These are phyloP conservation scores for Aphyosemion australe DNA, from an alignment of 2,113 vertebrate species.

Conservation along the genomic window DNA sequence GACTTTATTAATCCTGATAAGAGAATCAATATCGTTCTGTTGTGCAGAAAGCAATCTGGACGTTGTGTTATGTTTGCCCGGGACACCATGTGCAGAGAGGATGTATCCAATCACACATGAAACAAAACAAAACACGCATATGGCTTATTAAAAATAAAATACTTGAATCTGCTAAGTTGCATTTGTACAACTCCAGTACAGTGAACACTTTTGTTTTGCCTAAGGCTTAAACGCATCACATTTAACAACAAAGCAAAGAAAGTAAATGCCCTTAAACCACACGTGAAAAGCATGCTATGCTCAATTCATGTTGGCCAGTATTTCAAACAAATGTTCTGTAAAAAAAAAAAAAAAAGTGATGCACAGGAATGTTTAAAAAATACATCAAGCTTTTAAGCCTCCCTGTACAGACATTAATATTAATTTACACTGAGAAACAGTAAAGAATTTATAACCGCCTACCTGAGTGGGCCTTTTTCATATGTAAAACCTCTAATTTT, in stretches of 20 bases:
- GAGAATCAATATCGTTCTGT: constrained; percentile 51
- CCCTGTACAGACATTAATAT: constrained; percentile 75
- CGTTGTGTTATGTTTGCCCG: constrained; percentile 13
- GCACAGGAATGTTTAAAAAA: constrained; percentile 66
- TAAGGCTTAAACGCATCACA: constrained; percentile 23
- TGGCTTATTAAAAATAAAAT: constrained; percentile 1
- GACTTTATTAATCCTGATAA: constrained; percentile 70
- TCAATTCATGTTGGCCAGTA: constrained; percentile 28
- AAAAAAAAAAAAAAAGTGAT: constrained; percentile 4
- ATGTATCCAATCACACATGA: constrained; percentile 8
- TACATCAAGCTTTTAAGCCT: constrained; percentile 73
- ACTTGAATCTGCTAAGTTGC: background rate
- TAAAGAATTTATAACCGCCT: constrained; percentile 45
- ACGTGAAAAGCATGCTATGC: constrained; percentile 31
- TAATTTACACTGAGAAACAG: constrained; percentile 56
- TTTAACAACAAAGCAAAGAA: constrained; percentile 24
- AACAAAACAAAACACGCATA: background rate
- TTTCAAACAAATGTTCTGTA: constrained; percentile 30
- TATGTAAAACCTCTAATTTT: constrained; percentile 34
- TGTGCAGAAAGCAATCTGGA: constrained; percentile 17
- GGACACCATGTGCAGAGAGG: constrained; percentile 17
- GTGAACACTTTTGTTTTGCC: constrained; percentile 36
- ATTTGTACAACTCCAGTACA: no score
- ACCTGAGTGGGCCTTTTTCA: constrained; percentile 38
- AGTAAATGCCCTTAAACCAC: constrained; percentile 25